Evolutionary conservation across 2,797 vertebrate genomes (phyloP).

Genomic region (Phrynocephalus vlangalii): DNA sequence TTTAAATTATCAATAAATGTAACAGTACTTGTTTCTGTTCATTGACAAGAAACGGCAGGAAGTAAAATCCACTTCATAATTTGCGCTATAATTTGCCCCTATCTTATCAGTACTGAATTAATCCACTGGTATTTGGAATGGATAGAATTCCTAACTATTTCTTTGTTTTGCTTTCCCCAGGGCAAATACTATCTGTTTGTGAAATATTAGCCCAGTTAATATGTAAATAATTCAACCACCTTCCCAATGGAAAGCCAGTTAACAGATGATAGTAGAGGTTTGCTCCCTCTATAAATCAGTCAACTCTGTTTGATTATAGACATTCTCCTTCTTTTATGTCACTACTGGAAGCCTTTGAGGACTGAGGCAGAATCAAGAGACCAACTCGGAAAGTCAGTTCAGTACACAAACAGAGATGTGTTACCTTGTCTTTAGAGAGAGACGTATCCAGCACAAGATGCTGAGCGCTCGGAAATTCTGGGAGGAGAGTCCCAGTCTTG

Average conservation of each 20-base stretch:
- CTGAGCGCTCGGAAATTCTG: conserved; percentile 94
- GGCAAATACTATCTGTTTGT: conserved; percentile 73
- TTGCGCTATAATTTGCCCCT: conserved; percentile 48
- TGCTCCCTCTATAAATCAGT: conserved; percentile 80
- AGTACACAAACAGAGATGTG: conserved; percentile 61
- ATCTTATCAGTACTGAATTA: conserved; percentile 66
- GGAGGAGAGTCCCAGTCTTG: conserved; percentile 96
- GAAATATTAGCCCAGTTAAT: conserved; percentile 74
- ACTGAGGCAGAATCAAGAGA: conserved; percentile 67
- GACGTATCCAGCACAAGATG: conserved; percentile 93
- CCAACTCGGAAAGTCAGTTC: conserved; percentile 58
- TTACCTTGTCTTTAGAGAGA: conserved; percentile 94
- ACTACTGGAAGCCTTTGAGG: conserved; percentile 70
- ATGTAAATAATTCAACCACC: conserved; percentile 81
- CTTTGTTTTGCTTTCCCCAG: conserved; percentile 70
- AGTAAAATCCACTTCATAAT: conserved; percentile 39
- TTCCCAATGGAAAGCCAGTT: conserved; percentile 74
- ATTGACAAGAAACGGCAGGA: conserved; percentile 32
- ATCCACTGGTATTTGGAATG: conserved; percentile 65
- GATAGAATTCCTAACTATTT: conserved; percentile 63
- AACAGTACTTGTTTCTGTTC: conserved; percentile 26
- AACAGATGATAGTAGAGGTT: conserved; percentile 76
- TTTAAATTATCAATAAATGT: rapidly evolving
- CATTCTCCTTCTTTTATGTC: conserved; percentile 77
- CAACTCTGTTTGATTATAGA: conserved; percentile 78